phyloP scores from a whole-genome alignment of 1,140 invertebrate genomes.

The Tetramorium parvispinum region DNA sequence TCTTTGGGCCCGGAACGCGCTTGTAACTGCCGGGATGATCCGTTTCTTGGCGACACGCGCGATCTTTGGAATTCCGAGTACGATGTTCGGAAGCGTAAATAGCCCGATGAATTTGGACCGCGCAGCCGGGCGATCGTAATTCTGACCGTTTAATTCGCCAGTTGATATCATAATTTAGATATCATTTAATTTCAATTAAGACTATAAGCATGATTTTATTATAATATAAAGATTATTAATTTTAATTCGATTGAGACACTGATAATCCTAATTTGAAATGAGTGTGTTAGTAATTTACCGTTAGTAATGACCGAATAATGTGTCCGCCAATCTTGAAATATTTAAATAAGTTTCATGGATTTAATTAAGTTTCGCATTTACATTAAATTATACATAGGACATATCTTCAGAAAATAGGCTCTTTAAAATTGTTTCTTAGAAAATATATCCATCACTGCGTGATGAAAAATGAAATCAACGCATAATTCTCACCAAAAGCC shows the following conservation, averaged over 20 bases:
- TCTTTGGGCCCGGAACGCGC: conserved; percentile 18
- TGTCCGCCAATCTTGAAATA: not conserved
- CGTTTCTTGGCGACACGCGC: conserved; percentile 30
- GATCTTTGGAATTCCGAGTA: conserved; percentile 39
- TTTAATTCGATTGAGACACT: not conserved
- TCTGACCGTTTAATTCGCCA: conserved; percentile 12
- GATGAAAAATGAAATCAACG: not conserved
- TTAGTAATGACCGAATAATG: not conserved
- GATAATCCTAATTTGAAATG: not conserved
- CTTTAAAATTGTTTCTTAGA: not conserved
- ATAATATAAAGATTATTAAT: not conserved
- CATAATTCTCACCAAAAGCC: not conserved
- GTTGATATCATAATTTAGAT: not conserved
- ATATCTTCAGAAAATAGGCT: not conserved
- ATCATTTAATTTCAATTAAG: conserved; percentile 6
- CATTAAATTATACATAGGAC: not conserved
- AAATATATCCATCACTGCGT: not conserved
- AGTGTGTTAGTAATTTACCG: not conserved
- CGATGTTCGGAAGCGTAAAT: conserved; percentile 35
- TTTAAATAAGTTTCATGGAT: not conserved
- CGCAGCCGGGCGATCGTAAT: not conserved
- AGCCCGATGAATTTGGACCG: not conserved
- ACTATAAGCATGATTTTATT: not conserved
- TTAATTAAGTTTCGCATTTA: not conserved
- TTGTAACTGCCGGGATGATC: conserved; percentile 44